phyloP scores from a whole-genome alignment of 92 coral and sea anemone species.

The Meandrina meandrites region DNA sequence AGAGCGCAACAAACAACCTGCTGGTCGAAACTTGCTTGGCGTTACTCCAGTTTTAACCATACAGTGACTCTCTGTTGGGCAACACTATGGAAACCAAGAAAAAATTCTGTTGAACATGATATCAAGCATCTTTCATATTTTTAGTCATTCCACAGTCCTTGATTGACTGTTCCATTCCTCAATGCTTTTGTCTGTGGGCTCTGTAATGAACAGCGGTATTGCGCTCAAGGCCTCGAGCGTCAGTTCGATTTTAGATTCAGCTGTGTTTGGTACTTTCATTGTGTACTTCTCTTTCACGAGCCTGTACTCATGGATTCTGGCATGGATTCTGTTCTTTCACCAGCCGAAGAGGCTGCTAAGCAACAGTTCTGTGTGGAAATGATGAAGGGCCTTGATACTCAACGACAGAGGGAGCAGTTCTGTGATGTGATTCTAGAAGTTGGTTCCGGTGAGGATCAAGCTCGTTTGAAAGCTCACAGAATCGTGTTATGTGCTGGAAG shows the following conservation, averaged over 20 bases:
- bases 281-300: background rate
- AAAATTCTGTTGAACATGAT: too few relatives aligned
- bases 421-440: slow-evolving; percentile 52
- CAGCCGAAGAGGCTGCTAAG: background rate
- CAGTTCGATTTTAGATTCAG: background rate
- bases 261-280: background rate
- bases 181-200: too few relatives aligned
- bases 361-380: background rate
- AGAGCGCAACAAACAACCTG: too few relatives aligned
- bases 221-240: too few relatives aligned
- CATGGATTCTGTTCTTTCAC: background rate
- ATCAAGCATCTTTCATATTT: too few relatives aligned
- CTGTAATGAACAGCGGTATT: too few relatives aligned
- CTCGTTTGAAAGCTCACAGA: slow-evolving; percentile 55
- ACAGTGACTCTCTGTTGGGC: too few relatives aligned
- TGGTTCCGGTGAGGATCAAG: slow-evolving; percentile 30
- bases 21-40: too few relatives aligned
- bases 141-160: too few relatives aligned
- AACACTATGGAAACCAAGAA: too few relatives aligned
- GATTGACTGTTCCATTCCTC: too few relatives aligned
- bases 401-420: background rate
- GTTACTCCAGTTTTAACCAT: too few relatives aligned
- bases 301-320: background rate
- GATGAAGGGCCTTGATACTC: slow-evolving; percentile 7
- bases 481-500: slow-evolving; percentile 75